Conservation (phyloP, 2,113 vertebrate genomes). For the Pungitius pungitius region DNA sequence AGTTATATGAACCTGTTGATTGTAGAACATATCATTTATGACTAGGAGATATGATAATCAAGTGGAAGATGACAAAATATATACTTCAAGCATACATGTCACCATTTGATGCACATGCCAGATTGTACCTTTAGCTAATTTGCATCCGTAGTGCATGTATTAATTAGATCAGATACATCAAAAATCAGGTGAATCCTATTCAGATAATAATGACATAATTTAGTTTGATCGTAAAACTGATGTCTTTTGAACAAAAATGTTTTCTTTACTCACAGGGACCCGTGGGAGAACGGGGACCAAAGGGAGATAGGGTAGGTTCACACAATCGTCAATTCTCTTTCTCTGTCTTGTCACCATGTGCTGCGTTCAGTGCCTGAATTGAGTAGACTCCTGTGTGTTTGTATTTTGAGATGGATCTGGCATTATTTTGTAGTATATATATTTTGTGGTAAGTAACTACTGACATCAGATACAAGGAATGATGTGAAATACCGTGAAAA, state of each 20-base stretch:
- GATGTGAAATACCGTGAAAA: background rate
- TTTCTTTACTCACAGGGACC: conserved; percentile 82
- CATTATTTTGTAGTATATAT: too few relatives aligned
- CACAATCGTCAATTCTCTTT: background rate
- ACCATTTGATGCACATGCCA: too few relatives aligned
- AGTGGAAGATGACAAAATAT: background rate
- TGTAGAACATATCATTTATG: background rate
- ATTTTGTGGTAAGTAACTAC: background rate
- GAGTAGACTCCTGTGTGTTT: background rate
- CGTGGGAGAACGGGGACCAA: conserved; percentile 87
- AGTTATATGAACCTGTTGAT: background rate
- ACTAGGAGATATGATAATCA: background rate
- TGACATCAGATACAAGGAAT: background rate
- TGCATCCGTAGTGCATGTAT: background rate
- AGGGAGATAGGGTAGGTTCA: conserved; percentile 88
- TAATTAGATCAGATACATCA: background rate
- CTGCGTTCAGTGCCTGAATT: conserved; percentile 8
- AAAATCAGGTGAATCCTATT: background rate
- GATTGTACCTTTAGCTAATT: too few relatives aligned
- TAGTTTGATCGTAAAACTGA: background rate
- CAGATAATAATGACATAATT: background rate
- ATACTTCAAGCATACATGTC: too few relatives aligned
- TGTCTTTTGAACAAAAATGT: background rate
- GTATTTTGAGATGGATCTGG: background rate
- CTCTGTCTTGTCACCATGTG: conserved; percentile 6